Conservation (phyloP, 2,113 vertebrate genomes). For the Diadophis punctatus region DNA sequence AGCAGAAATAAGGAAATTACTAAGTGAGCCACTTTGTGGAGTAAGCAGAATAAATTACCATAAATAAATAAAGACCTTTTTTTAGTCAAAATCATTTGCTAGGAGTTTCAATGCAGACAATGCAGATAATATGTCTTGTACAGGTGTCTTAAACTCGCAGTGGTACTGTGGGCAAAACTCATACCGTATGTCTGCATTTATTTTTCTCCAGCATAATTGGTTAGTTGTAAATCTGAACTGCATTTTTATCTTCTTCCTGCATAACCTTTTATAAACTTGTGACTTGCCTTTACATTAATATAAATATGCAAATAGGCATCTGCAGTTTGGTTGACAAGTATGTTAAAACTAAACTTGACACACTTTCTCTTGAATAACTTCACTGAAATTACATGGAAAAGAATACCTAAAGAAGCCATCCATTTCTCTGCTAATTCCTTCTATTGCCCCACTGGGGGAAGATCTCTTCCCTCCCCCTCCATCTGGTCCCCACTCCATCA, state of each 20-base stretch:
- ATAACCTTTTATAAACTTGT: background rate
- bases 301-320: background rate
- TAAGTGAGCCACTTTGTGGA: background rate
- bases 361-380: background rate
- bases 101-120: background rate
- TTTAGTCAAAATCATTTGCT: background rate
- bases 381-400: background rate
- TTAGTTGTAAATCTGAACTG: background rate
- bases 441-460: slow-evolving; percentile 4
- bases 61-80: background rate
- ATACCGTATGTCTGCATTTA: background rate
- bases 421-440: background rate
- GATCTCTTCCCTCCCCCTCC: slow-evolving; percentile 8
- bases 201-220: background rate
- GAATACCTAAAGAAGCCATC: background rate
- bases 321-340: background rate
- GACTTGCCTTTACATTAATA: background rate
- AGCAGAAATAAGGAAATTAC: background rate
- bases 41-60: background rate
- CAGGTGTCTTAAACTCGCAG: background rate
- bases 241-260: background rate
- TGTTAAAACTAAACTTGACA: background rate
- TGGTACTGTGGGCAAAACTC: background rate
- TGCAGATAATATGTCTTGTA: background rate
- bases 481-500: slow-evolving; percentile 40